Conservation (phyloP, 2,888 invertebrate genomes). For the Pilophorus perplexus region DNA sequence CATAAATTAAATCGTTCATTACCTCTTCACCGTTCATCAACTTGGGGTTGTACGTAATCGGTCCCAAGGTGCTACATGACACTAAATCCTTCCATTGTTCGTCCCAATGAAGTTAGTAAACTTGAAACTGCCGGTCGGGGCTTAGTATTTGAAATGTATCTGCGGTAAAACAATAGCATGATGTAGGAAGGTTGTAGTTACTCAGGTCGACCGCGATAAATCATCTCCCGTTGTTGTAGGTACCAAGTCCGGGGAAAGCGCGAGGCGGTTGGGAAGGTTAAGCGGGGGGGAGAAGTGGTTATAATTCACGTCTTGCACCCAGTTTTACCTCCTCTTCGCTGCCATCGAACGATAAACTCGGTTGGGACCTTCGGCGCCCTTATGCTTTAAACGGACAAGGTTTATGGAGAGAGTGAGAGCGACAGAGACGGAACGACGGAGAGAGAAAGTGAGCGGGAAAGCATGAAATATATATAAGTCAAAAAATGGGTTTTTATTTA, state of each 20-base stretch:
- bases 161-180: conserved; percentile 20
- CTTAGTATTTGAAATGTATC: conserved; percentile 23
- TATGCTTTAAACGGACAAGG: background rate
- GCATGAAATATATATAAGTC: too few relatives aligned
- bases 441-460: too few relatives aligned
- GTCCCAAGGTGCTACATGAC: too few relatives aligned
- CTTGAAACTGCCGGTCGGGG: conserved; percentile 17
- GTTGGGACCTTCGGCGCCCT: background rate
- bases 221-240: background rate
- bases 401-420: background rate
- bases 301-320: conserved; percentile 20
- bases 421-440: background rate
- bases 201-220: conserved; percentile 14
- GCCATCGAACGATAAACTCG: too few relatives aligned
- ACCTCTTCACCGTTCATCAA: too few relatives aligned
- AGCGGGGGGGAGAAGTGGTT: too few relatives aligned
- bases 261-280: background rate
- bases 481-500: too few relatives aligned
- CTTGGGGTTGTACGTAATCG: too few relatives aligned
- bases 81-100: background rate
- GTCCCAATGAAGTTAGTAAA: conserved; percentile 1
- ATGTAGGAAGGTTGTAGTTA: conserved; percentile 18
- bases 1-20: too few relatives aligned
- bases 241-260: too few relatives aligned
- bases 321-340: background rate